phyloP scores from a whole-genome alignment of 2,888 invertebrate species.

The Andrena dorsata region DNA sequence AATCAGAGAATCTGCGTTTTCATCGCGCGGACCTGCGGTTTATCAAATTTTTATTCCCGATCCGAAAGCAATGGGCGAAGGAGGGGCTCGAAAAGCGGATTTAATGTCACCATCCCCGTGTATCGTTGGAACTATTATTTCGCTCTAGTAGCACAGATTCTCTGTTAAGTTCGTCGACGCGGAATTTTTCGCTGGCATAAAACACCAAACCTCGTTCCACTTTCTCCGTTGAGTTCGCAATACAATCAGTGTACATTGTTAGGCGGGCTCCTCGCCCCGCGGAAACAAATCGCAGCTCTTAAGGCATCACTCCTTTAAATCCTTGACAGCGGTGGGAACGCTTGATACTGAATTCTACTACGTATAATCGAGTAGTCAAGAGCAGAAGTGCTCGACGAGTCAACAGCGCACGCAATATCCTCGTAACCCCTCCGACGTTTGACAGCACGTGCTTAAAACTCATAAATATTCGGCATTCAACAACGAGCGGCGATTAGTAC shows the following conservation, averaged over 20 bases:
- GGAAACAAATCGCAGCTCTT: not conserved
- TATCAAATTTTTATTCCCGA: slow-evolving; percentile 56
- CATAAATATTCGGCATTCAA: too few relatives aligned
- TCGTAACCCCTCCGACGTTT: too few relatives aligned
- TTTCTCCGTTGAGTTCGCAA: not conserved
- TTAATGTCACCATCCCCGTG: slow-evolving; percentile 37
- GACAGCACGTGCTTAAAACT: too few relatives aligned
- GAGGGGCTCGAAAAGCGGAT: slow-evolving; percentile 27
- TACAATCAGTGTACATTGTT: slow-evolving; percentile 7
- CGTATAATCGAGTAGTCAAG: too few relatives aligned
- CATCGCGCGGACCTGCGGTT: slow-evolving; percentile 33
- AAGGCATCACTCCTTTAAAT: too few relatives aligned
- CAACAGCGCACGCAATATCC: too few relatives aligned
- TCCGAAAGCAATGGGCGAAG: not conserved
- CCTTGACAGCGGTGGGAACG: too few relatives aligned
- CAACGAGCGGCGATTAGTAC: too few relatives aligned
- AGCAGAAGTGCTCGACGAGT: too few relatives aligned
- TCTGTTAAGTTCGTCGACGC: slow-evolving; percentile 8
- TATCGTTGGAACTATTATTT: slow-evolving; percentile 40
- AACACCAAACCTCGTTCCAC: not conserved
- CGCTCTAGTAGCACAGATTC: slow-evolving; percentile 2
- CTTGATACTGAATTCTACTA: too few relatives aligned
- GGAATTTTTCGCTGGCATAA: slow-evolving; percentile 17
- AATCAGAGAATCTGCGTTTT: slow-evolving; percentile 34
- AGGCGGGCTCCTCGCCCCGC: not conserved